Conservation (phyloP, 1,140 invertebrate species). For the Polyergus mexicanus region DNA sequence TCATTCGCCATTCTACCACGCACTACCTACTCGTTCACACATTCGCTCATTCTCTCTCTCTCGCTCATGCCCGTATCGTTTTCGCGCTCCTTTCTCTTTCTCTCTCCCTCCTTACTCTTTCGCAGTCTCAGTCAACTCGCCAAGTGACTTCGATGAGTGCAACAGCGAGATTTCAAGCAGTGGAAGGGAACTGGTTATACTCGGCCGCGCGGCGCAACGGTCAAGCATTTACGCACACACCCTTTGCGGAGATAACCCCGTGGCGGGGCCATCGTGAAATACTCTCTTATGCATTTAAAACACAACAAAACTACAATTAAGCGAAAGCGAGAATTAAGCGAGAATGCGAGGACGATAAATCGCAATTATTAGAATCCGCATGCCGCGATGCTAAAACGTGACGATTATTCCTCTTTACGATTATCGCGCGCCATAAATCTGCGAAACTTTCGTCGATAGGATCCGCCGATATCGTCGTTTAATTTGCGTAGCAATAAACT, state of each 20-base stretch:
- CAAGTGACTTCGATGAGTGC: constrained; percentile 67
- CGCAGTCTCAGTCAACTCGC: constrained; percentile 50
- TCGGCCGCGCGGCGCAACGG: constrained; percentile 23
- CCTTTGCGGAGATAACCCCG: constrained; percentile 43
- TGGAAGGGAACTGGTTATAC: constrained; percentile 69
- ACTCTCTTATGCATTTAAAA: constrained; percentile 9
- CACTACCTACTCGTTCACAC: constrained; percentile 14
- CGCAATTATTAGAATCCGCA: constrained; percentile 26
- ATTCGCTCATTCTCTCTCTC: constrained; percentile 16
- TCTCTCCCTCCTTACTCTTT: constrained; percentile 25
- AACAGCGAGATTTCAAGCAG: constrained; percentile 66
- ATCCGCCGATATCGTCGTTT: constrained; percentile 15
- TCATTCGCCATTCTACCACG: constrained; percentile 48
- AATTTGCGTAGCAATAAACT: constrained; percentile 20
- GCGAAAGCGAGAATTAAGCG: constrained; percentile 11
- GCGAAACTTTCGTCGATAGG: constrained; percentile 12
- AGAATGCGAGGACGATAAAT: constrained; percentile 8
- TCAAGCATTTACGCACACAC: constrained; percentile 58
- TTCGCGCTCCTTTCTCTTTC: constrained; percentile 17
- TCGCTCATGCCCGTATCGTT: neutral
- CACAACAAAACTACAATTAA: constrained; percentile 39
- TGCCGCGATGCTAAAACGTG: neutral
- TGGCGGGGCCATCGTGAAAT: neutral
- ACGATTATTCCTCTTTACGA: constrained; percentile 46
- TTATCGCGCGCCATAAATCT: constrained; percentile 49